A percentile compares a stretch with the other conserved stretches of the same genome.
Conservation (phyloP, 1,140 invertebrate species). For the Drosophila grimshawi region DNA sequence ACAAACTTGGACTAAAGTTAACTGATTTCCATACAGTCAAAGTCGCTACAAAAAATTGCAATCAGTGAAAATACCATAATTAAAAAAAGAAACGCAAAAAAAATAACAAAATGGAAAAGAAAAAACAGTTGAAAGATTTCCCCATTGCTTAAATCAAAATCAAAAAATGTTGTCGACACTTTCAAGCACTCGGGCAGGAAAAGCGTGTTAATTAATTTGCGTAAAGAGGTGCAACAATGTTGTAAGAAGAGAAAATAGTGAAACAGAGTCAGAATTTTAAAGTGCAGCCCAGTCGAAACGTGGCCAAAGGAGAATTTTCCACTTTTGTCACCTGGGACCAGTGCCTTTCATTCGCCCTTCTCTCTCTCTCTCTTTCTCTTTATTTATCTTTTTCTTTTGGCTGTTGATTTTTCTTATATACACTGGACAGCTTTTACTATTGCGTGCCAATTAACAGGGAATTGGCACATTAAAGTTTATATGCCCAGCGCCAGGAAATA, state of each 20-base stretch:
- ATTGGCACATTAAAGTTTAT: conserved; percentile 31
- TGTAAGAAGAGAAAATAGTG: not conserved
- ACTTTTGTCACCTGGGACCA: not conserved
- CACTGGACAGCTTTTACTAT: conserved; percentile 11
- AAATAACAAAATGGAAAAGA: not conserved
- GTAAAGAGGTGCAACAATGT: conserved; percentile 1
- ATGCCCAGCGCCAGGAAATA: not conserved
- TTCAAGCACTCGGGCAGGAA: conserved; percentile 2
- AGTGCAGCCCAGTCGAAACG: not conserved
- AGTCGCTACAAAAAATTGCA: not conserved
- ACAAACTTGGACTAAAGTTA: not conserved
- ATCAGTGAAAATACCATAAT: conserved; percentile 10
- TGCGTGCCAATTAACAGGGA: conserved; percentile 59
- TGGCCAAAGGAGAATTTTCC: not conserved
- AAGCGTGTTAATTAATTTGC: conserved; percentile 75
- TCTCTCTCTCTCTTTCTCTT: not conserved
- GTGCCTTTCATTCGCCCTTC: not conserved
- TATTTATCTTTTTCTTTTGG: not conserved
- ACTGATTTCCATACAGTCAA: not conserved
- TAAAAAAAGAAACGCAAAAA: not conserved
- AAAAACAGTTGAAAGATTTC: conserved; percentile 15
- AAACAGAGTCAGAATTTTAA: not conserved
- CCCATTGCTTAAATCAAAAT: conserved; percentile 21
- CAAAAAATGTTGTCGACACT: conserved; percentile 13
- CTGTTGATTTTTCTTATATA: not conserved